Evolutionary conservation across 1,140 invertebrate genomes (phyloP), one percentile per base, ranked within the genome.

Genomic region (Meloidogyne hapla): DNA sequence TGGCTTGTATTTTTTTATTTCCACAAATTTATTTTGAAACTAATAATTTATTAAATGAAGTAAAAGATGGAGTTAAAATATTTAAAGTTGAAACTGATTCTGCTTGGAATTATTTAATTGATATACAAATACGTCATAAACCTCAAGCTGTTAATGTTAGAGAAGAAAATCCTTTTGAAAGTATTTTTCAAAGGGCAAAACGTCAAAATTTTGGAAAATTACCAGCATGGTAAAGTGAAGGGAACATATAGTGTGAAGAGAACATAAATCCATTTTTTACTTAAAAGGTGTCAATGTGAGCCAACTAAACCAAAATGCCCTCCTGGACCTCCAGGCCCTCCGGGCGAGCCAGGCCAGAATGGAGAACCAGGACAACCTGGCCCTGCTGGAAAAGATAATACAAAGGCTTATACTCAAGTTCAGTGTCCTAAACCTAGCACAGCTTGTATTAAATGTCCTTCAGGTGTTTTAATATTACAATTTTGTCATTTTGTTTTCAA

Each of bases 51-150:
- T 48, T 69, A 6, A 26, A n/a, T 56, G 42, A 75, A 45, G 81
- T 81, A 9, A n/a, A 75, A 8, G 77, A 83, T 33, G 80, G 80
- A 9, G 78, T 81, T 25, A 66, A 82, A 48, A 33, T 69, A n/a
- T 82, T 84, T 63, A 48, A 80, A 45, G 81, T 65, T n/a, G 82
- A 82, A 23, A 82, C 81, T 21, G 81, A 82, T 66, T 71, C 79
- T 42, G 82, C 81, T 56, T 82, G 81, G 81, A 75, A 78, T 62
- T 78, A 76, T 23, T 68, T 82, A 23, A 82, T 82, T 80, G 71
- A 82, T 15, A 70, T 82, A 21, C 81, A 82, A 74, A 25, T 84
- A 28, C 23, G 45, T 23, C 62, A 75, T 33, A 84, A 74, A 23
- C 81, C 82, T 23, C 76, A 83, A 33, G 68, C 83, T 15, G 1